phyloP scores from a whole-genome alignment of 2,888 invertebrate genomes.

The Ophion slaviceki region DNA sequence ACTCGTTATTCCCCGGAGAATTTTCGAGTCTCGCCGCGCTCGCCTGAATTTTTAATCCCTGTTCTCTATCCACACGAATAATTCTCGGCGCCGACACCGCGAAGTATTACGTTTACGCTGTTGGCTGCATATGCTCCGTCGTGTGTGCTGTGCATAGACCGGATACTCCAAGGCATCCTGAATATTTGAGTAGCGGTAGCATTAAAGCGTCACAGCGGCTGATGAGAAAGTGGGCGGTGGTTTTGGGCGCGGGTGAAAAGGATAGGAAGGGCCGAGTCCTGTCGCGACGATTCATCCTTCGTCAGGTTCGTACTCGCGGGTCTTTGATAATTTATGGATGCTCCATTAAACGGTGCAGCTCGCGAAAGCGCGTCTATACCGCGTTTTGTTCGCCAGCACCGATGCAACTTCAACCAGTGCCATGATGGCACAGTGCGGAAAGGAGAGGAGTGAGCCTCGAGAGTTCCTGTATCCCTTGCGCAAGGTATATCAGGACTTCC shows the following conservation, averaged over 20 bases:
- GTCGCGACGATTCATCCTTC: constrained; percentile 54
- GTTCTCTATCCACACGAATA: constrained; percentile 1
- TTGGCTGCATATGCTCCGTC: background rate
- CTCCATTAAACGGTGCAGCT: constrained; percentile 47
- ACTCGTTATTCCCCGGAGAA: constrained; percentile 35
- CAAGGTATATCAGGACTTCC: constrained; percentile 25
- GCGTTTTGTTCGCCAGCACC: constrained; percentile 23
- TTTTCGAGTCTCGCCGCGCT: background rate
- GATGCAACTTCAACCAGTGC: background rate
- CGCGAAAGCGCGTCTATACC: constrained; percentile 24
- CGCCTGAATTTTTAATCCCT: constrained; percentile 38
- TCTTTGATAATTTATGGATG: constrained; percentile 56
- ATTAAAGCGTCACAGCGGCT: constrained; percentile 50
- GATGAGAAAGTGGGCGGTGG: constrained; percentile 33
- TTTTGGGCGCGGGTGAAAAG: background rate
- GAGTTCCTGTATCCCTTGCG: constrained; percentile 5
- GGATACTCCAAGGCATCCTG: constrained; percentile 24
- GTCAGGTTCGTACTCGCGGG: constrained; percentile 32
- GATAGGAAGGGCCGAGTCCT: constrained; percentile 9
- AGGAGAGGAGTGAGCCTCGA: background rate
- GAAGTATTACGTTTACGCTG: background rate
- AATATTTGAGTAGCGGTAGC: constrained; percentile 57
- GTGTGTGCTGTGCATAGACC: background rate
- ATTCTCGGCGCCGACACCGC: background rate
- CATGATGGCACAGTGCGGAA: background rate